Evolutionary conservation across 2,797 vertebrate species (phyloP), one percentile per base, ranked within the genome.

Genomic region (Sebastes matsubarae): DNA sequence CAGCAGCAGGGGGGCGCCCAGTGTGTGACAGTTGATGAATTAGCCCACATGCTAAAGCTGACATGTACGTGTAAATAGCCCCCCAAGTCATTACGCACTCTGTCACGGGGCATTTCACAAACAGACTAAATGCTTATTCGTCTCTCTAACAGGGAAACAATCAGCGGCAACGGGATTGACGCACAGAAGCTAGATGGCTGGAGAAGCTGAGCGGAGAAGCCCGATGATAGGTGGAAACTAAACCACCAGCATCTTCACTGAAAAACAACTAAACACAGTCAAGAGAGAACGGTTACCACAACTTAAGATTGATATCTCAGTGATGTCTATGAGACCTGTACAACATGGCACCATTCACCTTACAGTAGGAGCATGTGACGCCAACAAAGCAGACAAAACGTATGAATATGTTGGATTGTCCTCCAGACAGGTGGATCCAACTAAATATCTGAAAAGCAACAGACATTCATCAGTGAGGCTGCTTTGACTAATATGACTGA

Each of bases 11-110:
- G 50, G 81, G 74, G 9, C 16, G 42, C 34, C 4, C 22, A 34
- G 60, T 60, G 63, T 67, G 68, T 81, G 88, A 85, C 87, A 78
- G 77, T 20, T 94, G 88, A 93, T 85, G 81, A 89, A 93, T 92
- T 85, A 89, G 81, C 50, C 70, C 14, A 34, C 75, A 79, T 76
- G 88, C 68, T 81, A 77, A 88, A 88, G 87, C 79, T 90, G 91
- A 90, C 82, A 68, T 64, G 68, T 54, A 79, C 8, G 54, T 84
- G 88, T 84, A 89, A 91, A 91, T 77, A 78, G 88, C 36, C 85
- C 46, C 60, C 58, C 6, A 25, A 88, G 80, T 84, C 84, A 85
- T 88, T 89, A 84, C 77, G 58, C 54, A 6, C 57, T 83, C 82
- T 77, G 85, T 87, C 88, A 77, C 68, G 10, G 70, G 46, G 69